Base-by-base conservation (phyloP, 92 coral and sea anemone genomes). In the Epizoanthus illoricatus region DNA sequence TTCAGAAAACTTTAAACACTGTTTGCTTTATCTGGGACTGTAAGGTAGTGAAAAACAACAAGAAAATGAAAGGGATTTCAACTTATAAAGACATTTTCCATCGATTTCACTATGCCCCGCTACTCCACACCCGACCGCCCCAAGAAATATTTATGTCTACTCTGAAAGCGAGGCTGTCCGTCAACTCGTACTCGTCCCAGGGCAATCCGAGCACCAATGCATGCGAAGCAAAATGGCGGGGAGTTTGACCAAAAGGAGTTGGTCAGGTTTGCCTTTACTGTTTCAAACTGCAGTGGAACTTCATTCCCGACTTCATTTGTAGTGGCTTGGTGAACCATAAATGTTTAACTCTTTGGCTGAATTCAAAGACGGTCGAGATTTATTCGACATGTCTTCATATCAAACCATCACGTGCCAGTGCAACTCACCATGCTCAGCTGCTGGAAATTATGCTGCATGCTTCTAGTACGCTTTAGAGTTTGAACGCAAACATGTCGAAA, bases 81-180 rank as follows among this genome's bases (percentile, higher is more conserved):
- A 52, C 56, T 52, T 52, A 52, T 52, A 7, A 52, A 52, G 56
- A 7, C 3, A 52, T 52, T 52, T 52, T 52, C 15, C 15, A 52
- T 10, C 56, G 56, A 52, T 9, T 52, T 52, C 2, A 7, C 10
- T 36, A 8, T 15, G 19, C 49, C 72, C 17, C 47, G 19, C 49
- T 36, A 39, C 72, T 36, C 45, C 72, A 15, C 11, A 52, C 56
- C 56, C 56, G 56, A 52, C 56, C 21, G 3, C 42, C 16, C 21
- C 16, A 39, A 33, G 59, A 5, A 43, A 73, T 58, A 17, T 13
- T 28, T 75, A 62, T 63, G 39, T 9, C 12, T 41, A 63, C 8
- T 11, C 56, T 57, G 82, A 43, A 58, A 78, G 20, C 71, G 82
- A 78, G 71, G 71, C 82, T 61, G 56, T 68, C 69, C 1, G 2